Evolutionary conservation across 2,888 invertebrate species (phyloP).

Genomic region (Macropis europaea): DNA sequence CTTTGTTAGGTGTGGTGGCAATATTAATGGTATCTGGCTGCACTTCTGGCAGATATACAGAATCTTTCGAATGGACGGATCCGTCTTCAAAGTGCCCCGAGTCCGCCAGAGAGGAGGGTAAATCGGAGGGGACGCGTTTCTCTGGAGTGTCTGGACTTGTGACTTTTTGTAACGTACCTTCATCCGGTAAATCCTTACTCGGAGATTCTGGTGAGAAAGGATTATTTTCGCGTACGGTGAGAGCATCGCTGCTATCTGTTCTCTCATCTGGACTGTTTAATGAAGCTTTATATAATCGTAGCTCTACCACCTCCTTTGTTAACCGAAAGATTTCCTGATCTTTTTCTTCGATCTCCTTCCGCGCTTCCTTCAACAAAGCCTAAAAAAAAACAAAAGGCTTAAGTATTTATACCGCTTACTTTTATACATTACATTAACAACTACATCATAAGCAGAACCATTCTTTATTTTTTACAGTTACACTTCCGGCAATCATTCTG

Average conservation of each 20-base stretch:
- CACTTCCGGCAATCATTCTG: no score
- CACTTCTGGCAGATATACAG: constrained; percentile 79
- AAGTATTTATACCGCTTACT: no score
- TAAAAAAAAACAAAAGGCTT: no score
- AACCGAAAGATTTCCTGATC: constrained; percentile 90
- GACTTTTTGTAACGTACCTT: constrained; percentile 69
- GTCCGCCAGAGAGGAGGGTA: constrained; percentile 90
- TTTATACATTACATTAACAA: no score
- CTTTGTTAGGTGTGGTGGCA: constrained; percentile 13
- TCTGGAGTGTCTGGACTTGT: constrained; percentile 81
- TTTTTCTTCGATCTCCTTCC: constrained; percentile 89
- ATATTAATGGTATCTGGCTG: constrained; percentile 41
- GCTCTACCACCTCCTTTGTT: constrained; percentile 90
- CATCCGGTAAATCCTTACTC: constrained; percentile 81
- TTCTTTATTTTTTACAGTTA: no score
- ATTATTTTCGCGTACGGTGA: constrained; percentile 87
- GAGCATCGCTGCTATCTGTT: constrained; percentile 88
- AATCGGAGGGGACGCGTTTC: constrained; percentile 81
- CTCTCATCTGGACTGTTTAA: constrained; percentile 90
- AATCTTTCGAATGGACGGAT: constrained; percentile 89
- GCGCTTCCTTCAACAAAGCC: constrained; percentile 86
- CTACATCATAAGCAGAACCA: no score
- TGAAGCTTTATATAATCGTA: constrained; percentile 90
- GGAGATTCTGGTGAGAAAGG: constrained; percentile 81
- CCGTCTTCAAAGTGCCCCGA: constrained; percentile 94